Evolutionary conservation across 1,140 invertebrate species (phyloP).

Genomic region (Aphidius gifuensis): DNA sequence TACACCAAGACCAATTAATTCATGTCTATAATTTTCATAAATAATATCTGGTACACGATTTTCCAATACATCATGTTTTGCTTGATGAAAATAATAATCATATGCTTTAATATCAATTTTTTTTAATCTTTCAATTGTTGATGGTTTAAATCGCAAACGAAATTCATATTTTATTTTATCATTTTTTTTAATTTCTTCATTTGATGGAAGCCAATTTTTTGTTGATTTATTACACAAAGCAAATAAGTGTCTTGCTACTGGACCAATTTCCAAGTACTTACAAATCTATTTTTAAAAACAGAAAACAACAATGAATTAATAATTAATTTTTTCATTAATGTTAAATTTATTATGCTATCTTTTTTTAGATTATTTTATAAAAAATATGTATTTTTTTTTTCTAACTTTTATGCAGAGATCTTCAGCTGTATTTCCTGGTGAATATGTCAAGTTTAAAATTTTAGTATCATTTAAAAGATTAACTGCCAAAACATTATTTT

Average conservation of each 20-base stretch:
- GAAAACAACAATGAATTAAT: not conserved
- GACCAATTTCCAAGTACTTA: constrained; percentile 67
- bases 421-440: constrained; percentile 57
- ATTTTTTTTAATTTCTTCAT: constrained; percentile 54
- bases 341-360: constrained; percentile 14
- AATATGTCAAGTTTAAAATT: constrained; percentile 42
- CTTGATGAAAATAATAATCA: constrained; percentile 84
- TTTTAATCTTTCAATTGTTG: constrained; percentile 62
- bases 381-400: constrained; percentile 3
- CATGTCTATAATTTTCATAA: constrained; percentile 70
- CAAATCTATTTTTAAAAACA: constrained; percentile 54
- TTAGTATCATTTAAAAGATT: constrained; percentile 46
- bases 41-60: constrained; percentile 75
- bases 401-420: constrained; percentile 63
- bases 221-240: constrained; percentile 62
- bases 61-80: constrained; percentile 72
- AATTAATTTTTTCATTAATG: constrained; percentile 10
- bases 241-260: constrained; percentile 74
- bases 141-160: constrained; percentile 73
- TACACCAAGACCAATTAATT: constrained; percentile 77
- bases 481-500: constrained; percentile 37
- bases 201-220: constrained; percentile 63
- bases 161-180: constrained; percentile 65
- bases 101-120: constrained; percentile 71
- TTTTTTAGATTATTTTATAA: not conserved